Percentiles rank a stretch among this genome's conserved stretches.
phyloP scores from a whole-genome alignment of 1,140 invertebrate species.

The Orchestia grillus region DNA sequence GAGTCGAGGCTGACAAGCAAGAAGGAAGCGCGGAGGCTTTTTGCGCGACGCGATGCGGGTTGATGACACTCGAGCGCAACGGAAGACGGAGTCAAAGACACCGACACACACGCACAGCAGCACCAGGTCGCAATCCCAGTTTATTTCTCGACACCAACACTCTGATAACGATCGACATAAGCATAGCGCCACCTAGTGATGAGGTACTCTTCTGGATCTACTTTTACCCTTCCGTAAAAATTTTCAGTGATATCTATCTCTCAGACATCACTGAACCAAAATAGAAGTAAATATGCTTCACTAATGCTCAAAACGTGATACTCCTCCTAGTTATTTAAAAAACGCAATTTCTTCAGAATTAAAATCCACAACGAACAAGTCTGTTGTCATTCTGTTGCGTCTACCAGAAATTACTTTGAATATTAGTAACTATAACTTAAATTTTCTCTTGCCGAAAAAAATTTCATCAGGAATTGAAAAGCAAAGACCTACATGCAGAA shows the following conservation, averaged over 20 bases:
- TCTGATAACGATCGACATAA: neutral
- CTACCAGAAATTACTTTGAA: no score
- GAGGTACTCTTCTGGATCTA: neutral
- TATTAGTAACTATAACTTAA: no score
- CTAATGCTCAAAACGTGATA: neutral
- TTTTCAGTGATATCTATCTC: neutral
- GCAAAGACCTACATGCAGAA: no score
- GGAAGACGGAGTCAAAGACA: conserved; percentile 6
- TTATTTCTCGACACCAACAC: neutral
- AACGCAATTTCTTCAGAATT: no score
- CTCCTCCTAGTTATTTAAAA: no score
- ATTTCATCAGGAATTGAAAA: no score
- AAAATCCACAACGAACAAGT: no score
- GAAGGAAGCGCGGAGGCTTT: neutral
- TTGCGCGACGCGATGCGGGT: neutral
- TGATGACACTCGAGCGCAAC: neutral
- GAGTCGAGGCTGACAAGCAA: neutral
- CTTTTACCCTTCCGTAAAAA: neutral
- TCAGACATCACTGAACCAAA: neutral
- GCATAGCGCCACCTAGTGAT: neutral
- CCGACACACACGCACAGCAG: neutral
- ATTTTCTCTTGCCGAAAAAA: no score
- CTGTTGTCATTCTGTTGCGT: no score
- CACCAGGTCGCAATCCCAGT: neutral
- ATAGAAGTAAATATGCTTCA: neutral